A percentile compares a stretch with the other conserved stretches of the same genome.
Conservation (phyloP, 2,113 vertebrate species). For the Caranx melampygus region DNA sequence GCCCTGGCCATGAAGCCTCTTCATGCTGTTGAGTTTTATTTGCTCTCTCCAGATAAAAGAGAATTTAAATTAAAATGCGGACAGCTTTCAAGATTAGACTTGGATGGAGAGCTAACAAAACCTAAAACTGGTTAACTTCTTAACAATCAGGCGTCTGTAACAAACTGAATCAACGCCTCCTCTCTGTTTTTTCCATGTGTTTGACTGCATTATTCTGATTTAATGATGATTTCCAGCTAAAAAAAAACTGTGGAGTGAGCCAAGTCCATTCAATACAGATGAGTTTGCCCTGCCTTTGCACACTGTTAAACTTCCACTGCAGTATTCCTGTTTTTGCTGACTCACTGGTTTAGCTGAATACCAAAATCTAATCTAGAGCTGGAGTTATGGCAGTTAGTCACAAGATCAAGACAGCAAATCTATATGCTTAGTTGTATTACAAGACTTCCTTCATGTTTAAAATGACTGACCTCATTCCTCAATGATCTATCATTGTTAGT, state of each 20-base stretch:
- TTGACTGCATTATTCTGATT: conserved; percentile 5
- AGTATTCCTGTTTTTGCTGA: conserved; percentile 49
- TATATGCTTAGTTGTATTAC: conserved; percentile 2
- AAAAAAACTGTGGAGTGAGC: not conserved
- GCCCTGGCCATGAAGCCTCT: conserved; percentile 33
- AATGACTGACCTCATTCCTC: conserved; percentile 13
- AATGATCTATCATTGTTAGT: conserved; percentile 12
- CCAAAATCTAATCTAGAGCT: conserved; percentile 16
- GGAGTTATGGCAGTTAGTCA: conserved; percentile 18
- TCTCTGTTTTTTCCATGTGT: not conserved
- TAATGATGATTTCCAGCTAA: conserved; percentile 8
- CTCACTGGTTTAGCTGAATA: conserved; percentile 45
- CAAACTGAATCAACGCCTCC: not conserved
- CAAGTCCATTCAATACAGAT: conserved; percentile 8
- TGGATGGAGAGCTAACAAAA: conserved; percentile 34
- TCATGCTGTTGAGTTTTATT: conserved; percentile 41
- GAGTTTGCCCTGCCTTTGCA: conserved; percentile 22
- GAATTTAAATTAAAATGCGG: conserved; percentile 47
- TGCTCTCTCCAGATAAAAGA: conserved; percentile 45
- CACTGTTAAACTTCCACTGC: conserved; percentile 43
- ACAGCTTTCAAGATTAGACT: conserved; percentile 9
- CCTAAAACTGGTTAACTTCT: conserved; percentile 16
- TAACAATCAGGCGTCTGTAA: conserved; percentile 5
- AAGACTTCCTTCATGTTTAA: not conserved
- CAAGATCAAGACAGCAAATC: conserved; percentile 15